Conservation (phyloP, 1,140 invertebrate species). For the Drosophila insularis region DNA sequence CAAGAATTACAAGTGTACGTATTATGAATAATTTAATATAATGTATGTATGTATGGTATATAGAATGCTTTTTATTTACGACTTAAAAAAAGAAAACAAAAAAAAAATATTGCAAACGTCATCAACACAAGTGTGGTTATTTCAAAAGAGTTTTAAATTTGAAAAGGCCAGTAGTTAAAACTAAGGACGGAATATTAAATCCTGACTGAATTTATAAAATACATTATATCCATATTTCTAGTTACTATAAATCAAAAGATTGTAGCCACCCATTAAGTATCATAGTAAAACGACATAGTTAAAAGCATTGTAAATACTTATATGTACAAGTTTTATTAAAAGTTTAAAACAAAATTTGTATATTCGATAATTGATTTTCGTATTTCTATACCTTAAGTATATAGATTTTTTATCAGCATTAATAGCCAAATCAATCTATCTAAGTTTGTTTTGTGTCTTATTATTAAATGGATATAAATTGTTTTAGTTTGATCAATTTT, state of each 20-base stretch:
- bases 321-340: constrained; percentile 7
- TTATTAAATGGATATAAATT: neutral
- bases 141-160: neutral
- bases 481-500: neutral
- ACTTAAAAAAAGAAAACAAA: neutral
- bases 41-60: constrained; percentile 16
- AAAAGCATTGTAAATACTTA: neutral
- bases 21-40: constrained; percentile 16
- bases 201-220: neutral
- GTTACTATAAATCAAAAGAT: too few relatives aligned
- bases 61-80: neutral
- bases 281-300: neutral
- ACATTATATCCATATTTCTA: too few relatives aligned
- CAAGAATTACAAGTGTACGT: constrained; percentile 15
- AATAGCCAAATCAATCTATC: neutral
- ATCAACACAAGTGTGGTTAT: neutral
- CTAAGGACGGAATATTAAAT: neutral
- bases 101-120: neutral
- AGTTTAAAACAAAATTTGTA: neutral
- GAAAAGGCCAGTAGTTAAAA: neutral
- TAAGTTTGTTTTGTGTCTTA: neutral
- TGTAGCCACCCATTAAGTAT: too few relatives aligned
- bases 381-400: neutral
- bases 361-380: neutral
- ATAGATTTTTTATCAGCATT: neutral